Evolutionary conservation across 2,888 invertebrate genomes (phyloP).

Genomic region (Drosophila seclusa): DNA sequence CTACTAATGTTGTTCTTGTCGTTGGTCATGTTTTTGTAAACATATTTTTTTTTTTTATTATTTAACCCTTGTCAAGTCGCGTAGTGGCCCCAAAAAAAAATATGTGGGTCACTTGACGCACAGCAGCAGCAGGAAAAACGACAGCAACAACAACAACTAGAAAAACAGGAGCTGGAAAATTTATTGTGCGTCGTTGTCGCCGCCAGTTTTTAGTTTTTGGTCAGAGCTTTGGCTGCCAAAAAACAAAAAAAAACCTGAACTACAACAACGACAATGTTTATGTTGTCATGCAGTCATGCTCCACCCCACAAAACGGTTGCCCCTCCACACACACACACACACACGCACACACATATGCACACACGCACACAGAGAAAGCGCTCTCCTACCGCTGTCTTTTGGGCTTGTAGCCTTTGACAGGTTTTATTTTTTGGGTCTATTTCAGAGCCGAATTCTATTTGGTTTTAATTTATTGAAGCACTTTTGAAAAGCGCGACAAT

Average conservation of each 20-base stretch:
- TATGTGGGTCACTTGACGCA: slow-evolving; percentile 77
- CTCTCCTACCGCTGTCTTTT: not conserved
- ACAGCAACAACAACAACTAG: slow-evolving; percentile 18
- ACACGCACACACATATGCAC: too few species aligned
- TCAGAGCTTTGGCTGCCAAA: slow-evolving; percentile 55
- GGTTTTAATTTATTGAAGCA: slow-evolving; percentile 70
- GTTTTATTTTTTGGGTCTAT: slow-evolving; percentile 3
- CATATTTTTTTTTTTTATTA: slow-evolving; percentile 50
- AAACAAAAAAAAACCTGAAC: slow-evolving; percentile 7
- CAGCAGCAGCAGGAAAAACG: slow-evolving; percentile 35
- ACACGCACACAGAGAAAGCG: not conserved
- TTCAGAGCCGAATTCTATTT: slow-evolving; percentile 54
- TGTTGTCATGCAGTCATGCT: slow-evolving; percentile 74
- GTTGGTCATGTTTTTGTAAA: slow-evolving; percentile 52
- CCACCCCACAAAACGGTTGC: slow-evolving; percentile 17
- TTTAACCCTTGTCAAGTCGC: slow-evolving; percentile 79
- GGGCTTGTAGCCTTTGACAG: slow-evolving; percentile 25
- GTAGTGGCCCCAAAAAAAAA: slow-evolving; percentile 50
- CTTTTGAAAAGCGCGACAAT: slow-evolving; percentile 67
- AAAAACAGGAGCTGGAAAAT: slow-evolving; percentile 56
- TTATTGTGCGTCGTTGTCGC: slow-evolving; percentile 69
- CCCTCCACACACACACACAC: not conserved
- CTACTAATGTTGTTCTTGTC: slow-evolving; percentile 47
- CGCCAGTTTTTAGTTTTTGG: slow-evolving; percentile 64
- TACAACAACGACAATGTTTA: slow-evolving; percentile 50